Percentiles rank a stretch among this genome's conserved stretches.
Evolutionary conservation across 2,797 vertebrate genomes (phyloP).

Genomic region (Gephyroberyx darwinii): DNA sequence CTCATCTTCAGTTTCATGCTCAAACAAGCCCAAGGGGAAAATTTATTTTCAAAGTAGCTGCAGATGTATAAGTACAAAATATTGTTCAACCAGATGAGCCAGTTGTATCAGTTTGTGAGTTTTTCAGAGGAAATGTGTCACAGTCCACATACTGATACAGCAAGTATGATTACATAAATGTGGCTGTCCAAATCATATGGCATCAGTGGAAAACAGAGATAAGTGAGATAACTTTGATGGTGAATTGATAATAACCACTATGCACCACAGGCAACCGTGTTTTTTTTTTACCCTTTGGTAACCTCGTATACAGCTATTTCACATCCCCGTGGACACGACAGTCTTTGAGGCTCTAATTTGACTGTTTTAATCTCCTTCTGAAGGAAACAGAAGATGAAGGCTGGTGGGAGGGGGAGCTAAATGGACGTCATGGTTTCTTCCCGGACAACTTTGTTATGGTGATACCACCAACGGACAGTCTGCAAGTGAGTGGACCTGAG

Average conservation of each 20-base stretch:
- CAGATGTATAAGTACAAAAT: background rate
- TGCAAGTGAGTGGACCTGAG: conserved; percentile 75
- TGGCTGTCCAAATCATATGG: background rate
- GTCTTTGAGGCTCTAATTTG: conserved; percentile 53
- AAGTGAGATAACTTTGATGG: background rate
- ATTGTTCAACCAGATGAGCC: conserved; percentile 44
- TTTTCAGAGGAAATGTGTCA: background rate
- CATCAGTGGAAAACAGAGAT: background rate
- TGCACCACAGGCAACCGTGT: background rate
- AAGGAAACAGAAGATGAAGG: conserved; percentile 87
- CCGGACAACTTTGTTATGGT: conserved; percentile 90
- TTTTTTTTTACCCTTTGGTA: conserved; percentile 30
- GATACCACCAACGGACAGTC: conserved; percentile 71
- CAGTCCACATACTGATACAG: background rate
- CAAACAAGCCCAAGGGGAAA: background rate
- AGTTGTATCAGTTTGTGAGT: conserved; percentile 31
- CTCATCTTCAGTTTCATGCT: background rate
- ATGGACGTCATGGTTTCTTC: conserved; percentile 85
- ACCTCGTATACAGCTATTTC: conserved; percentile 45
- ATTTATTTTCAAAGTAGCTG: background rate
- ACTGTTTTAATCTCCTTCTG: conserved; percentile 62
- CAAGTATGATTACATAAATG: background rate
- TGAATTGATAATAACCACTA: background rate
- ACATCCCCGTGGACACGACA: conserved; percentile 31
- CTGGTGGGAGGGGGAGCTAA: conserved; percentile 91